Percentiles rank a stretch among this genome's conserved stretches.
These are phyloP conservation scores for Lochmaea capreae DNA, from an alignment of 2,888 invertebrate species.

Conservation along the genomic window DNA sequence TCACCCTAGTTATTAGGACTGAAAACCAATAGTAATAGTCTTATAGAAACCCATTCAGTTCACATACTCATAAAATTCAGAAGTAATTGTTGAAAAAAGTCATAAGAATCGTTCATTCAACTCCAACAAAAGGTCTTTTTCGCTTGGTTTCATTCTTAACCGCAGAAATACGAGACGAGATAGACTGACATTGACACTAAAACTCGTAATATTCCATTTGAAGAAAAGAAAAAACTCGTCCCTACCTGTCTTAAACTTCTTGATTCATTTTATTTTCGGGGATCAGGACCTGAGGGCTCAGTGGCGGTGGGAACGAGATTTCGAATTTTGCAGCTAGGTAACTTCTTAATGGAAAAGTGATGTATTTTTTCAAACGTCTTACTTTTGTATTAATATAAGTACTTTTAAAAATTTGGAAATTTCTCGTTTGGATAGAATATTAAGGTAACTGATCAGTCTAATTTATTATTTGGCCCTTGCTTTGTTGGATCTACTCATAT, in stretches of 20 bases:
- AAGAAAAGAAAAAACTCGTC: conserved; percentile 38
- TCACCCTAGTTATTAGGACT: neutral
- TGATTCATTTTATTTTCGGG: conserved; percentile 34
- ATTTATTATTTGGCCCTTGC: too few relatives aligned
- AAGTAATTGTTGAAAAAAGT: conserved; percentile 57
- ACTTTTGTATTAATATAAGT: too few relatives aligned
- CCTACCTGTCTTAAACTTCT: conserved; percentile 34
- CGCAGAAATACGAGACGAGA: conserved; percentile 61
- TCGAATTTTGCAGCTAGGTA: neutral
- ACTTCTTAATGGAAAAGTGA: neutral
- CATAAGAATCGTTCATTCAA: conserved; percentile 54
- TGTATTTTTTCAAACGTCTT: neutral
- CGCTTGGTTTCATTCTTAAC: conserved; percentile 61
- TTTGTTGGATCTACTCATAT: too few relatives aligned
- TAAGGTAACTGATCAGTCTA: too few relatives aligned
- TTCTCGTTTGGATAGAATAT: too few relatives aligned
- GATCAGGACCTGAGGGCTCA: conserved; percentile 28
- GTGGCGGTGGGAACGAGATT: conserved; percentile 9
- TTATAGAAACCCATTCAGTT: conserved; percentile 46
- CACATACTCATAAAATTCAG: conserved; percentile 58
- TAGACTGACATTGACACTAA: conserved; percentile 52
- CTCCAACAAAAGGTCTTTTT: conserved; percentile 58
- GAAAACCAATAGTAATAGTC: neutral
- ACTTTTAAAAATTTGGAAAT: too few relatives aligned
- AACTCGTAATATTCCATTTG: conserved; percentile 52